Percentiles rank a stretch among this genome's conserved stretches.
Evolutionary conservation across 2,797 vertebrate species (phyloP).

Genomic region (Echeneis naucrates): DNA sequence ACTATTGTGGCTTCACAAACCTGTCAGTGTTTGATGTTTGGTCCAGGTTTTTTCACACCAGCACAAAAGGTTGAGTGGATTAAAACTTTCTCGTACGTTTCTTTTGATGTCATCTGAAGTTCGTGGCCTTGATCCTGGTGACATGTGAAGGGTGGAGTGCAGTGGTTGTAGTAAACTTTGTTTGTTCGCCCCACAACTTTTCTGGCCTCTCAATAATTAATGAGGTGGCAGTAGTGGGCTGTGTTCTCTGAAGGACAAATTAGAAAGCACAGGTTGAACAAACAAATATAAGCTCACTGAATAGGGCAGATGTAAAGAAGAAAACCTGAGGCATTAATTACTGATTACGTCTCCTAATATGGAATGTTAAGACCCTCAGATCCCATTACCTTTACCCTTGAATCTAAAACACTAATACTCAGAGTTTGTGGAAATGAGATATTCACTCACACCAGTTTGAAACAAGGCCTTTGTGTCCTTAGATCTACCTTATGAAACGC

Average conservation of each 20-base stretch:
- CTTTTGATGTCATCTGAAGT: conserved; percentile 26
- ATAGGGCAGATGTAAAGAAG: conserved; percentile 30
- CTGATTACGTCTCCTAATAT: conserved; percentile 56
- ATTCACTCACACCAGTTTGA: conserved; percentile 51
- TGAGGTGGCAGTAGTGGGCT: conserved; percentile 48
- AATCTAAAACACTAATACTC: conserved; percentile 58
- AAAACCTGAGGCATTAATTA: conserved; percentile 54
- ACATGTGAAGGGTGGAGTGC: conserved; percentile 2
- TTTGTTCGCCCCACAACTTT: conserved; percentile 34
- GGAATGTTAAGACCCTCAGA: conserved; percentile 47
- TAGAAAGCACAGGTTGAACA: conserved; percentile 36
- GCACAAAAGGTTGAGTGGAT: conserved; percentile 30
- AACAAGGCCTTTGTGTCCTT: conserved; percentile 72
- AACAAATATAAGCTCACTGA: conserved; percentile 37
- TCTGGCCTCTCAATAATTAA: conserved; percentile 61
- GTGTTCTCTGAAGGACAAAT: conserved; percentile 67
- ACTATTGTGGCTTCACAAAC: conserved; percentile 31
- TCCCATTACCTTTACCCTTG: conserved; percentile 63
- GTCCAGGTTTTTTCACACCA: conserved; percentile 43
- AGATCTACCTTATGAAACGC: conserved; percentile 59
- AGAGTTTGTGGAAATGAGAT: conserved; percentile 37
- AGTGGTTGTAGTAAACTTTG: conserved; percentile 38
- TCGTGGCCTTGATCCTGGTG: conserved; percentile 14
- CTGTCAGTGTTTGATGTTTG: conserved; percentile 47
- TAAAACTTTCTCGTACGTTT: conserved; percentile 23